A percentile compares a stretch with the other conserved stretches of the same genome.
Conservation (phyloP, 1,140 invertebrate species). For the Drosophila mojavensis region DNA sequence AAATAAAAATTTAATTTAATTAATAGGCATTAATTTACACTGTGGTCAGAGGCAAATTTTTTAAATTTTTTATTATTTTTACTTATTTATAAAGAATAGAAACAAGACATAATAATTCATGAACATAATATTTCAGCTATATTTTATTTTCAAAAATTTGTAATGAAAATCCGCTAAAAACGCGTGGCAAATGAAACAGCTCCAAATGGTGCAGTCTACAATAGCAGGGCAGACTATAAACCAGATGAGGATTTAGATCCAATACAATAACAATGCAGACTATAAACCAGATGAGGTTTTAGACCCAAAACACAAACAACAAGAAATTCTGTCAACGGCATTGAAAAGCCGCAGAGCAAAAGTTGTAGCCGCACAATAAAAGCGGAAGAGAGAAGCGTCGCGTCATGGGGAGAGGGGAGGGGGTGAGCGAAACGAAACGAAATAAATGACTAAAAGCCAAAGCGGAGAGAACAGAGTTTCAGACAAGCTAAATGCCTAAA, state of each 20-base stretch:
- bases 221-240: neutral
- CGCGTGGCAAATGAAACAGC: neutral
- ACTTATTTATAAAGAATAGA: too few relatives aligned
- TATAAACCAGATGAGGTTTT: slow-evolving; percentile 4
- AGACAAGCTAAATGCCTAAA: slow-evolving; percentile 42
- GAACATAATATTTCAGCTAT: too few relatives aligned
- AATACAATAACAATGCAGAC: neutral
- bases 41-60: too few relatives aligned
- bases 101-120: too few relatives aligned
- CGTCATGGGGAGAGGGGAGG: neutral
- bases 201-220: neutral
- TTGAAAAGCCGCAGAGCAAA: slow-evolving; percentile 34
- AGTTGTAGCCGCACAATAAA: slow-evolving; percentile 45
- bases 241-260: neutral
- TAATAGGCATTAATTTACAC: too few relatives aligned
- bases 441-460: slow-evolving; percentile 27
- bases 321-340: slow-evolving; percentile 32
- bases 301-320: neutral
- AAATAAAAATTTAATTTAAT: too few relatives aligned
- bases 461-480: neutral
- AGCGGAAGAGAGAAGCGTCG: slow-evolving; percentile 34
- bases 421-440: neutral
- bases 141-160: too few relatives aligned
- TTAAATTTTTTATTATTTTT: too few relatives aligned
- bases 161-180: neutral